Evolutionary conservation across 2,113 vertebrate species (phyloP), one percentile per base, ranked within the genome.

Genomic region (Todiramphus saurophagus): DNA sequence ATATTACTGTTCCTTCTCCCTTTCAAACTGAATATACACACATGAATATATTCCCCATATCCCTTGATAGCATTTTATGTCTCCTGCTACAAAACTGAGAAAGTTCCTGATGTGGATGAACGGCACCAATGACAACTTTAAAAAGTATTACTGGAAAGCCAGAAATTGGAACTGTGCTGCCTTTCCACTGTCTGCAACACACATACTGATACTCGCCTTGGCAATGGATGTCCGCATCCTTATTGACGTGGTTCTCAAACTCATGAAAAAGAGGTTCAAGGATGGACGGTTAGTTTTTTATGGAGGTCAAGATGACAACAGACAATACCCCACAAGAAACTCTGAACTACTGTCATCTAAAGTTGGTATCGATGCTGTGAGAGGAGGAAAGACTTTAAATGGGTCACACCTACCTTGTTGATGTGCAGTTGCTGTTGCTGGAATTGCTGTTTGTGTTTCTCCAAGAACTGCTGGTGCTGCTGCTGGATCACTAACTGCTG

Each of bases 391-490:
- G 39, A 59, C 66, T 59, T 30, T 13, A 56, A 33, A 83, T 89
- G 43, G 11, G 2, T 20, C 28, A 5, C 39, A 91, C 97, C 68
- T 97, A 99, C 99, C 99, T 99, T 99, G 98, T 97, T 98, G 97
- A 99, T 98, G 98, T 99, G 99, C 95, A 99, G 98, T 95, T 99
- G 99, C 95, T 99, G 99, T 92, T 99, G 99, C 92, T 99, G 99
- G 97, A 99, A 99, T 89, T 99, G 99, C 96, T 99, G 99, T 96
- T 99, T 99, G 98, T 99, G 99, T 98, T 99, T 99, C 97, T 99
- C 99, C 98, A 99, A 98, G 97, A 99, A 99, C 97, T 99, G 99
- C 98, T 99, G 99, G 98, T 99, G 99, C 96, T 99, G 99, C 98
- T 99, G 99, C 97, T 99, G 99, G 94, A 99, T 98, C 76, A 99